Base-by-base conservation (phyloP, 2,888 invertebrate genomes). In the Sarcophaga carnaria region DNA sequence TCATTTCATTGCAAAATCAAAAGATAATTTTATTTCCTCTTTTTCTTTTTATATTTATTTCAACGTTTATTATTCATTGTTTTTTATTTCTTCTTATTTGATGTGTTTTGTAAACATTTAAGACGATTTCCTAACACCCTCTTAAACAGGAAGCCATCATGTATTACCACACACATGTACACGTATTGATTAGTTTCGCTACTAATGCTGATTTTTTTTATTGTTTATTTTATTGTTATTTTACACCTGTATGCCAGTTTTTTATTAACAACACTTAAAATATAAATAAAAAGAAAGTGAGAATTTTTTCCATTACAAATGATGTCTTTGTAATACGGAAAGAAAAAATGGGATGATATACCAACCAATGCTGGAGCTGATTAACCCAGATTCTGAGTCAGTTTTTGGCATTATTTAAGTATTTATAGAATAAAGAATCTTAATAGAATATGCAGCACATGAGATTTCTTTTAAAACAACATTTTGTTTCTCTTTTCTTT, bases 181-280 rank as follows among this genome's bases (percentile, higher is more conserved):
- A 82, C 77, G 14, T 82, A 81, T 77, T 82, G 82, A 77, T 82
- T 77, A 59, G 72, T 76, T 69, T 76, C 17, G 37, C 37, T 37
- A 37, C 10, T 37, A 2, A 37, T 47, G 49, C n/a, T 25, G 47
- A 47, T 69, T 69, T 47, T 47, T 12, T 47, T 66, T 37, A 12
- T 49, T 47, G 25, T 60, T 27, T 8, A 59, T 59, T 59, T 37
- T 27, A 37, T 60, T 71, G 5, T 10, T 37, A 37, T 37, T 47
- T 11, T 49, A 2, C 37, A 22, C 22, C n/a, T 54, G 6, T 54
- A 60, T 59, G 27, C 27, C 20, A 72, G 60, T 72, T 60, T 72
- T 72, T 59, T 59, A 37, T 37, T 37, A 37, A 5, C 6, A 59
- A 59, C 71, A 59, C 37, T 37, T 59, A 60, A 37, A 60, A 60